phyloP scores from a whole-genome alignment of 2,888 invertebrate species.

The Heliconius cydno region DNA sequence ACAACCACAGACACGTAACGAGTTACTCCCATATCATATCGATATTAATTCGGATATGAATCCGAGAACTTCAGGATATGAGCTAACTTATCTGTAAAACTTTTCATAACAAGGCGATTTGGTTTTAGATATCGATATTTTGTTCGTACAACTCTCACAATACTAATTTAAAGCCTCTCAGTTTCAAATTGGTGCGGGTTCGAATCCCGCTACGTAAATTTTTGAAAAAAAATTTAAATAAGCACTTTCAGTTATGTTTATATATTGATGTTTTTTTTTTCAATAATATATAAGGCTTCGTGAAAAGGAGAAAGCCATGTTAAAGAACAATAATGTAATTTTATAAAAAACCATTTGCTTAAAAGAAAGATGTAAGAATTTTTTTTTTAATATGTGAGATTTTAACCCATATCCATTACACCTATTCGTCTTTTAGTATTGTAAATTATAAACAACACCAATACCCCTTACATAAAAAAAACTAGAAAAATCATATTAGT shows the following conservation, averaged over 20 bases:
- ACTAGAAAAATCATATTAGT: neutral
- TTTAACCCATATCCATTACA: no score
- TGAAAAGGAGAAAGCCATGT: neutral
- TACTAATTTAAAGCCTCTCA: neutral
- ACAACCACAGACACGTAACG: slow-evolving; percentile 64
- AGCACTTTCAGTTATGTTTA: no score
- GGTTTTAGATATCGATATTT: slow-evolving; percentile 3
- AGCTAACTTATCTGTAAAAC: slow-evolving; percentile 60
- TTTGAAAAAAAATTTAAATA: no score
- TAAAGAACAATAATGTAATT: no score
- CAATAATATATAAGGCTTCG: neutral
- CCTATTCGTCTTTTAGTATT: no score
- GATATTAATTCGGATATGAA: slow-evolving; percentile 80
- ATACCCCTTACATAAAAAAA: neutral
- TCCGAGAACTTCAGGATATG: slow-evolving; percentile 66
- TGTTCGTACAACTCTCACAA: neutral
- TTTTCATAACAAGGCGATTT: slow-evolving; percentile 38
- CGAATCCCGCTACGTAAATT: no score
- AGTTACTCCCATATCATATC: slow-evolving; percentile 69
- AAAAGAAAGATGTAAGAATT: no score
- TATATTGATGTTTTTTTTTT: neutral
- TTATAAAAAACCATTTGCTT: no score
- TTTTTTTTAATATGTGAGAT: no score
- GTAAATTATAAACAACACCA: no score
- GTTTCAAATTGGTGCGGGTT: neutral